Evolutionary conservation across 2,113 vertebrate genomes (phyloP).

Genomic region (Bombycilla garrulus): DNA sequence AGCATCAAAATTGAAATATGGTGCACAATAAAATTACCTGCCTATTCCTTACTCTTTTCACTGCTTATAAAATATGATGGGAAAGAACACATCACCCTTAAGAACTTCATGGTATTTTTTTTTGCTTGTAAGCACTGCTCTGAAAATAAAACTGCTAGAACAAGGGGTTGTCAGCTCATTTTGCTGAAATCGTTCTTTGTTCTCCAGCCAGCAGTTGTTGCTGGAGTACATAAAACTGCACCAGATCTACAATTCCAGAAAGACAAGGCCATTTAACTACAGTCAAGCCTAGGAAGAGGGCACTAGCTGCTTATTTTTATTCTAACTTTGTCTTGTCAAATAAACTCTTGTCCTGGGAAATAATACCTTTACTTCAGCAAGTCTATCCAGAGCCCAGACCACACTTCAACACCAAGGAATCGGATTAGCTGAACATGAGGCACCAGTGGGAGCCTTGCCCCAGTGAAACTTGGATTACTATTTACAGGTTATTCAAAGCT

Average conservation of each 20-base stretch:
- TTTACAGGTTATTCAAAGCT: neutral
- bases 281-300: neutral
- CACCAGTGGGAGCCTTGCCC: neutral
- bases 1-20: neutral
- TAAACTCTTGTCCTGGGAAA: neutral
- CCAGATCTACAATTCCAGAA: neutral
- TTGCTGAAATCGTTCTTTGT: neutral
- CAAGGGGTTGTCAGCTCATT: neutral
- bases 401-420: neutral
- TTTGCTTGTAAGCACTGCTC: neutral
- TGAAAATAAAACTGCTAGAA: neutral
- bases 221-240: neutral
- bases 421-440: neutral
- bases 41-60: neutral
- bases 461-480: neutral
- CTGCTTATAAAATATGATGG: neutral
- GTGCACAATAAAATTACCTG: neutral
- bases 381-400: neutral
- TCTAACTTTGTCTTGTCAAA: neutral
- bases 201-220: neutral
- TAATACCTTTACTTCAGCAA: neutral
- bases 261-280: neutral
- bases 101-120: neutral
- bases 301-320: neutral
- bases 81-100: neutral